phyloP scores from a whole-genome alignment of 2,797 vertebrate genomes.

The Characodon lateralis region DNA sequence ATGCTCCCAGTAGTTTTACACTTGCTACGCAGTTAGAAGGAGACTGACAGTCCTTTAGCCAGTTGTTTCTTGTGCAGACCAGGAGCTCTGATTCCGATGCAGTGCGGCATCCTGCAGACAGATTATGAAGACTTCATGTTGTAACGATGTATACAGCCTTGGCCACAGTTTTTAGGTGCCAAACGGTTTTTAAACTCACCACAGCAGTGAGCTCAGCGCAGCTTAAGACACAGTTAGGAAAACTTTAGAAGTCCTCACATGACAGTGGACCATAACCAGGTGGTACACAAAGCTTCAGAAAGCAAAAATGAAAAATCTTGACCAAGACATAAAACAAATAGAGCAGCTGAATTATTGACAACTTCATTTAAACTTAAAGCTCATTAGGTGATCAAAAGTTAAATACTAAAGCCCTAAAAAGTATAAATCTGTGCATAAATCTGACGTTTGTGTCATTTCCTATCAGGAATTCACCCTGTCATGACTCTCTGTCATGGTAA shows the following conservation, averaged over 20 bases:
- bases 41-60: not conserved
- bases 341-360: no score
- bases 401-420: not conserved
- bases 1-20: not conserved
- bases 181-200: not conserved
- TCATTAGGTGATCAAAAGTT: not conserved
- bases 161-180: not conserved
- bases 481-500: not conserved
- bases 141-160: not conserved
- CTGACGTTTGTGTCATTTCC: not conserved
- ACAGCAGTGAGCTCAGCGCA: not conserved
- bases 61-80: not conserved
- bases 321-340: no score
- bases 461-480: not conserved
- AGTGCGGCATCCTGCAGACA: not conserved
- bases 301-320: no score
- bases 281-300: no score
- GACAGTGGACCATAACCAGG: not conserved
- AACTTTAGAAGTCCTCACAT: not conserved
- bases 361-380: not conserved
- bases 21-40: not conserved
- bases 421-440: not conserved
- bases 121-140: not conserved
- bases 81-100: not conserved
- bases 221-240: not conserved